Evolutionary conservation across 2,113 vertebrate genomes (phyloP).

Genomic region (Pelecanoides urinatrix): DNA sequence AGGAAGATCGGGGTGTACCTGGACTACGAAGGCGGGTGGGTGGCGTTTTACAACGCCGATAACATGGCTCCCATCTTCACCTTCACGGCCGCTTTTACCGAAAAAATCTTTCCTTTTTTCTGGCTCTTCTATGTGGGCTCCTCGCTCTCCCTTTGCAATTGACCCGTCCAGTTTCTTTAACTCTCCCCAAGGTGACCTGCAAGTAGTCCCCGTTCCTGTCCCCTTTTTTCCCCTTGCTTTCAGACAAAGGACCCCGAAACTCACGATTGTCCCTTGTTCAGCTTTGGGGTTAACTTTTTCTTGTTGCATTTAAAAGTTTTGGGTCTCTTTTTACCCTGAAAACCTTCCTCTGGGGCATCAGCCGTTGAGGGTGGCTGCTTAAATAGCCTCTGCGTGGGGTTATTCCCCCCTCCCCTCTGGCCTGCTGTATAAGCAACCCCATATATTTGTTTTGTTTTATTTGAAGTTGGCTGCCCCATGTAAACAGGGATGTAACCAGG

Average conservation of each 20-base stretch:
- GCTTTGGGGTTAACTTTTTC: not conserved
- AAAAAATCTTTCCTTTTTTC: conserved; percentile 46
- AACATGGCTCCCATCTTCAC: conserved; percentile 46
- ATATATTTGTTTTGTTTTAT: not conserved
- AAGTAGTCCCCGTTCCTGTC: not conserved
- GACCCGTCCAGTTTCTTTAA: not conserved
- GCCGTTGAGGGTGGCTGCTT: not conserved
- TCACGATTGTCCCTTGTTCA: not conserved
- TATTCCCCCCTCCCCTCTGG: too few species aligned
- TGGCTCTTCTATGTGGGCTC: conserved; percentile 53
- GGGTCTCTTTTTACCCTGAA: not conserved
- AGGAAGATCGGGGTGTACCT: conserved; percentile 26
- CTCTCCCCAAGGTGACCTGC: not conserved
- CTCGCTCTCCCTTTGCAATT: conserved; percentile 47
- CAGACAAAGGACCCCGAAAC: not conserved
- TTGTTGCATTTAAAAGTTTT: not conserved
- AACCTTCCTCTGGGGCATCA: not conserved
- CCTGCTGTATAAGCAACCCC: not conserved
- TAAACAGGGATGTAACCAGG: not conserved
- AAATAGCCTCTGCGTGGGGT: accelerated
- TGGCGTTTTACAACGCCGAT: conserved; percentile 35
- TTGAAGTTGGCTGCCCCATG: not conserved
- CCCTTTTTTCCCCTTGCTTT: not conserved
- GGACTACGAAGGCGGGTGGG: not conserved
- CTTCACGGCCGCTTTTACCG: conserved; percentile 20